These are phyloP conservation scores for Himalopsyche japonica DNA, from an alignment of 2,888 invertebrate species.

Conservation along the genomic window DNA sequence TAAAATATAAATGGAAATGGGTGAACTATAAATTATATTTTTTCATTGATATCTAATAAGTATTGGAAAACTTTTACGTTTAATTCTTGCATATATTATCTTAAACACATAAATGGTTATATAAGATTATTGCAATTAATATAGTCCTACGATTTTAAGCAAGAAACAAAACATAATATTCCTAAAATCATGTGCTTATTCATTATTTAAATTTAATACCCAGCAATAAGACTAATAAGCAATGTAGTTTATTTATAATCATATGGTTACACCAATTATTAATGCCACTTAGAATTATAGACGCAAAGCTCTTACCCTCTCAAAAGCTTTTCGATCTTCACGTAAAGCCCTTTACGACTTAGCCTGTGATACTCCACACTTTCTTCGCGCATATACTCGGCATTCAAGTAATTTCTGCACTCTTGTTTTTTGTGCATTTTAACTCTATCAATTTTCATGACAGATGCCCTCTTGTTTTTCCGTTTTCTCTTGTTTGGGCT, in stretches of 20 bases:
- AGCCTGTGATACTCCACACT: constrained; percentile 62
- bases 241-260: neutral
- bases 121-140: too few species aligned
- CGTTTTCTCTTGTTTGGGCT: neutral
- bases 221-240: neutral
- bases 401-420: constrained; percentile 47
- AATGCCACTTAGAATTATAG: neutral
- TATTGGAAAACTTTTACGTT: too few species aligned
- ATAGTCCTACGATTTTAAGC: neutral
- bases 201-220: neutral
- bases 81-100: too few species aligned
- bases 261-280: neutral
- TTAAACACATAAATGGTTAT: too few species aligned
- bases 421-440: constrained; percentile 51
- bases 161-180: neutral
- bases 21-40: too few species aligned
- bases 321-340: constrained; percentile 64
- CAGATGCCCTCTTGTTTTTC: constrained; percentile 29
- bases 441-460: constrained; percentile 48
- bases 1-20: too few species aligned
- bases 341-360: constrained; percentile 64
- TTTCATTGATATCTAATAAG: too few species aligned
- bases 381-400: constrained; percentile 46
- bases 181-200: neutral
- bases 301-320: constrained; percentile 58